phyloP scores from a whole-genome alignment of 2,797 vertebrate species.

The Distichodus sexfasciatus region DNA sequence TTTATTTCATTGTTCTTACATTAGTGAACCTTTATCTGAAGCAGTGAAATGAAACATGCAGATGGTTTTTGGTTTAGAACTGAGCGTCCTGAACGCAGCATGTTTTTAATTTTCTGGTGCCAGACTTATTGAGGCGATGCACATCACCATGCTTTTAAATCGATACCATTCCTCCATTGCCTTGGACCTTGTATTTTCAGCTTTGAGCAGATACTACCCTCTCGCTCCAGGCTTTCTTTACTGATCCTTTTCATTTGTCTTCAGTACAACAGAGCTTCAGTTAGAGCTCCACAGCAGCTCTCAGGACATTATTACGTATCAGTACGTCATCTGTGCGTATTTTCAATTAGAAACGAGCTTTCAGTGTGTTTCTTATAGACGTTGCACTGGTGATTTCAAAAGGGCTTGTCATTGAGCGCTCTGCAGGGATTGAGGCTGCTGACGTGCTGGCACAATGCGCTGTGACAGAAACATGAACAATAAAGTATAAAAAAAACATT shows the following conservation, averaged over 20 bases:
- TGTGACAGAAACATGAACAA: constrained; percentile 13
- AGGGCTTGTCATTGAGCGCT: constrained; percentile 29
- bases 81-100: too few species aligned
- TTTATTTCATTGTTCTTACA: too few species aligned
- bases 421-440: constrained; percentile 16
- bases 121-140: too few species aligned
- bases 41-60: too few species aligned
- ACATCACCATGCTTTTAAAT: too few species aligned
- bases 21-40: too few species aligned
- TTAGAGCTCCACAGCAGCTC: background rate
- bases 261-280: background rate
- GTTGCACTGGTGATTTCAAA: constrained; percentile 7
- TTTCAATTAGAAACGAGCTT: constrained; percentile 28
- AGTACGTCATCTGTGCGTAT: background rate
- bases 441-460: constrained; percentile 19
- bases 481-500: constrained; percentile 10
- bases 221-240: constrained; percentile 8
- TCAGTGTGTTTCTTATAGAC: constrained; percentile 15
- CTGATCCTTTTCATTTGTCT: background rate
- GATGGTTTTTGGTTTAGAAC: too few species aligned
- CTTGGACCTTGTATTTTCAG: too few species aligned
- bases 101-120: too few species aligned
- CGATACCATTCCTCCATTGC: constrained; percentile 2
- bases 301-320: background rate
- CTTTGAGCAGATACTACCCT: too few species aligned